A percentile compares a stretch with the other conserved stretches of the same genome.
These are phyloP conservation scores for Steinernema carpocapsae DNA, from an alignment of 2,888 invertebrate species.

Conservation along the genomic window DNA sequence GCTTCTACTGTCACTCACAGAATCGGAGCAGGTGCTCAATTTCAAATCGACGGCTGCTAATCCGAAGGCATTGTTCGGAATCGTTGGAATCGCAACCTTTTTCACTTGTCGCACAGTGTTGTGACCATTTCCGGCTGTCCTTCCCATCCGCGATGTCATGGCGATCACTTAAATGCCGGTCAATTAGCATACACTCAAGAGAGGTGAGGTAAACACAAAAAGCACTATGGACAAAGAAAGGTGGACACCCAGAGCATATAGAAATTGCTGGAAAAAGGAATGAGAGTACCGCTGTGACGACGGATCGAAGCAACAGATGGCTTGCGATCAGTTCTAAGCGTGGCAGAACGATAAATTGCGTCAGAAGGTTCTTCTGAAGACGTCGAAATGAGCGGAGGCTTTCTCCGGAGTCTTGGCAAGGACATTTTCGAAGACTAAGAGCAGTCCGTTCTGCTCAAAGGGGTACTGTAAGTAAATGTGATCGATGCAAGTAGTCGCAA, in stretches of 20 bases:
- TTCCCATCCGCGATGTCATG: constrained; percentile 17
- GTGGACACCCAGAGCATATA: too few relatives aligned
- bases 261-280: too few relatives aligned
- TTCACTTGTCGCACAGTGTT: constrained; percentile 22
- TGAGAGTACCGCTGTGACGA: constrained; percentile 24
- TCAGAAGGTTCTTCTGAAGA: constrained; percentile 21
- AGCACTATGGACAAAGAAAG: constrained; percentile 4
- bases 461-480: constrained; percentile 7
- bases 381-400: background rate
- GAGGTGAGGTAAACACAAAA: background rate
- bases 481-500: background rate
- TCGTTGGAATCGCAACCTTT: constrained; percentile 19
- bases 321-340: constrained; percentile 28
- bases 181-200: background rate
- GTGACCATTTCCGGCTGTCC: background rate
- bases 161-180: constrained; percentile 9
- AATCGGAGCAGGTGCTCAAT: constrained; percentile 32
- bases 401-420: constrained; percentile 7
- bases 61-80: constrained; percentile 29
- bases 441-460: background rate
- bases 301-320: constrained; percentile 34
- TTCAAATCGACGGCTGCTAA: constrained; percentile 4
- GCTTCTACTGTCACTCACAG: constrained; percentile 21
- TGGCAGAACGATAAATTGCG: constrained; percentile 23
- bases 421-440: background rate